Base-by-base conservation (phyloP, 2,888 invertebrate species). In the Pterostichus madidus region DNA sequence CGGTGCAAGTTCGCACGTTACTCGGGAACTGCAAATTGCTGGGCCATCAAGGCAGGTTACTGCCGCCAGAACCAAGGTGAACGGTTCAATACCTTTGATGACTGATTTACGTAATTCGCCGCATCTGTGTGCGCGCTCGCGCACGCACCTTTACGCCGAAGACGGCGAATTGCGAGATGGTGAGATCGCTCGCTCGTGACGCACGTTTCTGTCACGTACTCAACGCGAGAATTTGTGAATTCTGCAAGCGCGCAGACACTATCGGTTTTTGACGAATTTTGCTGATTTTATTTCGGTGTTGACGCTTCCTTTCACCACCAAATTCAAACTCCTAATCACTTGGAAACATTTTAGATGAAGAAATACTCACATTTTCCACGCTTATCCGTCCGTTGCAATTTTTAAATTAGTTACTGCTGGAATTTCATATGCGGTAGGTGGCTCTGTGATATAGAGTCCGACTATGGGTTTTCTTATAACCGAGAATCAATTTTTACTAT, bases 1-100 rank as follows among this genome's bases (percentile, higher is more conserved):
- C 35, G 52, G 71, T 77, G 56, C 53, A 77, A 77, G 77, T 77
- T 56, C 77, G 53, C 77, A 56, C 77, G 77, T 77, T 77, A 77
- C 77, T 35, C 15, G 32, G 53, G 17, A 53, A 56, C 39, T 77
- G 77, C 77, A 77, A 77, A 77, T 77, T 77, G 77, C 56, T 56
- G 15, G 75, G 17, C 56, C 56, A 77, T 77, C 56, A 77, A 35
- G 73, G 59, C 24, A 17, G 17, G 59, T 17, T 59, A 44, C 39
- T 68, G 44, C 15, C 39, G 68, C 17, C 11, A 13, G 39, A 31
- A 52, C 73, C 13, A 49, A 35, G 32, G 35, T 64, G 64, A 71
- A 73, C 56, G 75, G 81, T 81, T 75, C 81, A 75, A 81, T 81
- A 81, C 59, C 61, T 81, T 75, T 81, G 81, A 81, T 81, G 81